These are phyloP conservation scores for Cranoglanis bouderius DNA, from an alignment of 2,113 vertebrate genomes.

Conservation along the genomic window DNA sequence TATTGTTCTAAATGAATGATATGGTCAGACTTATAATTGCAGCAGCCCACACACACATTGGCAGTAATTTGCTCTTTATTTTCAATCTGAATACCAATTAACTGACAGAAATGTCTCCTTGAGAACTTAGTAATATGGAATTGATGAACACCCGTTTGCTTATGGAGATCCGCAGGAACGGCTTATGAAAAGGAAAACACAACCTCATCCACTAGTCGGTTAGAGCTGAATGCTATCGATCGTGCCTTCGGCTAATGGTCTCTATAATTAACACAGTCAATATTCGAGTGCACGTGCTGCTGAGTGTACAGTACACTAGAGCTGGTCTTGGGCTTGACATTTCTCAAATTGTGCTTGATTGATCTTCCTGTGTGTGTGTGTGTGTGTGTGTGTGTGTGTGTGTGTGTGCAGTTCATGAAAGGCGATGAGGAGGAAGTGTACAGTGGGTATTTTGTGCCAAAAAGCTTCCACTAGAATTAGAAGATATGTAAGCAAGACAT, in stretches of 20 bases:
- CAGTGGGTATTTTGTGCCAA: neutral
- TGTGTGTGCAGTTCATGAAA: slow-evolving; percentile 57
- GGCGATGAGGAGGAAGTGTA: slow-evolving; percentile 55
- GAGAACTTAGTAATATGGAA: slow-evolving; percentile 47
- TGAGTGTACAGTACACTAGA: slow-evolving; percentile 61
- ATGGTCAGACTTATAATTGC: slow-evolving; percentile 56
- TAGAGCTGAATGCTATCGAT: slow-evolving; percentile 62
- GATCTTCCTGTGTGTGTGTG: slow-evolving; percentile 59
- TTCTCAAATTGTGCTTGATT: slow-evolving; percentile 69
- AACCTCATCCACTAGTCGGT: slow-evolving; percentile 52
- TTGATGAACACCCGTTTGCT: slow-evolving; percentile 46
- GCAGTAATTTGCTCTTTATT: slow-evolving; percentile 47
- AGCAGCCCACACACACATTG: slow-evolving; percentile 25
- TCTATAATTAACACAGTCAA: slow-evolving; percentile 70
- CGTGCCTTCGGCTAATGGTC: slow-evolving; percentile 65
- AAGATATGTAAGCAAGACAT: neutral
- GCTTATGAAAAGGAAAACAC: slow-evolving; percentile 50
- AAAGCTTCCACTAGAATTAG: neutral
- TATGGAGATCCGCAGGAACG: slow-evolving; percentile 55
- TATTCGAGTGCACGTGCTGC: slow-evolving; percentile 49
- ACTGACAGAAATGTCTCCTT: slow-evolving; percentile 54
- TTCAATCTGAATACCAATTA: slow-evolving; percentile 53
- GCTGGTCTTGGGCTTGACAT: slow-evolving; percentile 67
- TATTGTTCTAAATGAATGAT: slow-evolving; percentile 54
- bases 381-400: too few relatives aligned